Evolutionary conservation across 2,888 invertebrate genomes (phyloP), one percentile per base, ranked within the genome.

Genomic region (Mesochorus sp.): DNA sequence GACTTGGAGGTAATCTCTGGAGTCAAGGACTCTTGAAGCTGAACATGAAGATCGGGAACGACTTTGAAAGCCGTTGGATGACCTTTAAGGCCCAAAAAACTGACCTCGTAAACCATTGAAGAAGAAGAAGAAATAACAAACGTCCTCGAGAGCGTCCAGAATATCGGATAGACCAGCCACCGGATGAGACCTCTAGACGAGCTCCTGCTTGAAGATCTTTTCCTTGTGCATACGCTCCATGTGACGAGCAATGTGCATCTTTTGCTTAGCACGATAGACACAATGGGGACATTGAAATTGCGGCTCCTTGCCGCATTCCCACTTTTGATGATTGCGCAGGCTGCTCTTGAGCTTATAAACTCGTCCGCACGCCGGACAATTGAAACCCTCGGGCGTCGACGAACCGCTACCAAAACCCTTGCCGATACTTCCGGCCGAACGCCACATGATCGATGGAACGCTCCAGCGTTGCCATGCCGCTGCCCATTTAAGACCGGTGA

Each of bases 281-380:
- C 92, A 92, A 70, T 91, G 89, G 12, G 91, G 90, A 83, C 92
- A 92, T 70, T 90, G 89, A 80, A 92, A 92, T 76, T 91, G 90
- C 1, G 92, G 91, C 73, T 90, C 91, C 83, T 91, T 91, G 44
- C 91, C 91, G 81, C 92, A 92, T 71, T 92, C 92, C 89, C 91
- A 91, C 75, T 91, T 91, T 81, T 91, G 90, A 81, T 91, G 91
- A 68, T 91, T 91, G 12, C 91, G 81, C 73, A 91, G 84, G 79
- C 96, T 96, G 84, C 96, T 96, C 92, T 97, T 97, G 84, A 97
- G 93, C 91, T 97, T 97, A 92, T 97, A 97, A 81, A 95, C 94
- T 83, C 97, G 93, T 79, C 96, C 96, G 91, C 97, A 97, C 87
- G 95, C 95, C 68, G 95, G 94, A 91, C 96, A 96, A 75, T 94